Base-by-base conservation (phyloP, 1,140 invertebrate genomes). In the Ephestia elutella region DNA sequence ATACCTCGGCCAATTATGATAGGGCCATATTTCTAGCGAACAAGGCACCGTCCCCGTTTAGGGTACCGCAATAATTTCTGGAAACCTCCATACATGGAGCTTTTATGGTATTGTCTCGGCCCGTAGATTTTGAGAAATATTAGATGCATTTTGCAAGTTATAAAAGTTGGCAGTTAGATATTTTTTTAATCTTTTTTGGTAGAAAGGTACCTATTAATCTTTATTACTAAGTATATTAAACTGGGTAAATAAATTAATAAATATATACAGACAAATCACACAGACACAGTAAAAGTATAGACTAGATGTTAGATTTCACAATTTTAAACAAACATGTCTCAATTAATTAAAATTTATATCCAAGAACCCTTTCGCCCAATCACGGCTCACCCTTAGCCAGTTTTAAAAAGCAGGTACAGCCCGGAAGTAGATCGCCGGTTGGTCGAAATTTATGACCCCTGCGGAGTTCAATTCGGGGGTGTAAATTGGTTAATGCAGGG, bases 401-500 rank as follows among this genome's bases (percentile, higher is more conserved):
- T 70, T 78, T 78, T 75, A 73, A 73, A 80, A 81, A 78, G 73
- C 71, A 63, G 69, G 70, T 65, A 66, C 63, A 62, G 60, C 62
- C 66, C 78, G 82, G 82, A 86, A 82, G 80, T 72, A 71, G 74
- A 71, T 81, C 68, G 81, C 76, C 74, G 75, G 82, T 75, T 80
- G 72, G 63, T 68, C 74, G 66, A 81, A 80, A 86, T 83, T 83
- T 86, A 83, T 82, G 73, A 74, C 74, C 72, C 65, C 56, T 10
- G 30, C 54, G 62, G 67, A 66, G 75, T 68, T 79, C 60, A 71
- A 78, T 75, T 76, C 70, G 75, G 68, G 79, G 82, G 82, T 86
- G 82, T 80, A 82, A 85, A 85, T 83, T 83, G 80, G 78, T 80
- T 82, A 83, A 83, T 82, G 79, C 78, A 78, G 73, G 76, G 73